phyloP scores from a whole-genome alignment of 2,797 vertebrate species.

The Orientallactaga sibirica region DNA sequence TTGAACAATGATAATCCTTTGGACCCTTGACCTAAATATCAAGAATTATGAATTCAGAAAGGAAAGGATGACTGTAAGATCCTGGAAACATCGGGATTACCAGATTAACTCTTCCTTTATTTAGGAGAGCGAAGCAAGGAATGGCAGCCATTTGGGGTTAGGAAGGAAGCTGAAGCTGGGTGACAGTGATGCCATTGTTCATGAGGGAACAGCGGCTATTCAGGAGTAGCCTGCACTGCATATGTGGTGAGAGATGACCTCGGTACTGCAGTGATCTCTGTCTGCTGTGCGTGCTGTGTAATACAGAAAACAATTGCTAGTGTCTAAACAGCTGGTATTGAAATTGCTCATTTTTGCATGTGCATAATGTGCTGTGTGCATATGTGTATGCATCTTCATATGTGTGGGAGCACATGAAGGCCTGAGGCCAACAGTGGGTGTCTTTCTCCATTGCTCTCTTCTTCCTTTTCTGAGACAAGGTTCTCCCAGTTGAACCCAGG shows the following conservation, averaged over 20 bases:
- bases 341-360: neutral
- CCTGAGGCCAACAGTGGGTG: too few species aligned
- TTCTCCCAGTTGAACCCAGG: too few species aligned
- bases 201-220: neutral
- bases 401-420: too few species aligned
- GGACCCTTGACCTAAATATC: neutral
- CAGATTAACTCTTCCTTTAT: slow-evolving; percentile 18
- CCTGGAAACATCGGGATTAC: neutral
- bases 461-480: too few species aligned
- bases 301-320: neutral
- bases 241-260: neutral
- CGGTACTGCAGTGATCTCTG: neutral
- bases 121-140: neutral
- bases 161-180: neutral
- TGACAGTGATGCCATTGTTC: neutral
- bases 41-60: neutral
- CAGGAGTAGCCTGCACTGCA: neutral
- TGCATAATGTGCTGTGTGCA: too few species aligned
- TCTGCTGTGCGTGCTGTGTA: neutral
- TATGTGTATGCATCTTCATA: neutral
- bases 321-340: neutral
- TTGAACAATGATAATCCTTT: neutral
- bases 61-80: neutral
- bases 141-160: neutral
- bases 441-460: too few species aligned